phyloP scores from a whole-genome alignment of 2,113 vertebrate genomes.

The Carollia perspicillata region DNA sequence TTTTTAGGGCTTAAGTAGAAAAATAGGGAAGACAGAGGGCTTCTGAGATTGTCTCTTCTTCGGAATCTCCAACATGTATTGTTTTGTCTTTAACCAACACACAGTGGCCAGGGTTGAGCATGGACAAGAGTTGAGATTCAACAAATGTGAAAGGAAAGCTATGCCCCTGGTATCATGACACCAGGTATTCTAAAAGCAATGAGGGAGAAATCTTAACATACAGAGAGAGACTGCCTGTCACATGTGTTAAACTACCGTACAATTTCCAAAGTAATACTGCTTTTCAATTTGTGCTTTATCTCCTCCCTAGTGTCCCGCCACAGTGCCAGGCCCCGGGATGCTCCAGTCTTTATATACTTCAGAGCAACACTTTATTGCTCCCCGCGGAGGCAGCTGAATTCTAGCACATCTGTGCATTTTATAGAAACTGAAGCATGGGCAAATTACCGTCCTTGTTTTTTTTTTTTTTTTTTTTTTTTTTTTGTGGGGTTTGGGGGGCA shows the following conservation, averaged over 20 bases:
- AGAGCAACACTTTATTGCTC: conserved; percentile 22
- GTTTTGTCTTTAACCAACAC: not conserved
- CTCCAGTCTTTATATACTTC: conserved; percentile 13
- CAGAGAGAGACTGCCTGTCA: not conserved
- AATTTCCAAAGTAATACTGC: conserved; percentile 15
- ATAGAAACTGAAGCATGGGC: conserved; percentile 20
- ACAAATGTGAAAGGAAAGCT: not conserved
- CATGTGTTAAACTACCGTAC: not conserved
- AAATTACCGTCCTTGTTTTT: not conserved
- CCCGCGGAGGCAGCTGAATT: conserved; percentile 20
- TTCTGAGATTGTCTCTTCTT: not conserved
- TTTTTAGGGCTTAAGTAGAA: not conserved
- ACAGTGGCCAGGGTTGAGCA: not conserved
- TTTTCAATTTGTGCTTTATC: conserved; percentile 53
- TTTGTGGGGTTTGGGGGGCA: not conserved
- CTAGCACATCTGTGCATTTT: conserved; percentile 56
- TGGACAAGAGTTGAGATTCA: not conserved
- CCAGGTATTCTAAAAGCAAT: not conserved
- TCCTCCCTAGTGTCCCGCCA: conserved; percentile 19
- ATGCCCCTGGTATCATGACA: not conserved
- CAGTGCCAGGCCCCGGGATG: conserved; percentile 1
- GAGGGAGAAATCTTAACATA: not conserved
- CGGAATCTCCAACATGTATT: not conserved
- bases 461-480: not conserved
- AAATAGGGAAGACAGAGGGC: not conserved